Evolutionary conservation across 2,113 vertebrate species (phyloP).

Genomic region (Suricata suricatta): DNA sequence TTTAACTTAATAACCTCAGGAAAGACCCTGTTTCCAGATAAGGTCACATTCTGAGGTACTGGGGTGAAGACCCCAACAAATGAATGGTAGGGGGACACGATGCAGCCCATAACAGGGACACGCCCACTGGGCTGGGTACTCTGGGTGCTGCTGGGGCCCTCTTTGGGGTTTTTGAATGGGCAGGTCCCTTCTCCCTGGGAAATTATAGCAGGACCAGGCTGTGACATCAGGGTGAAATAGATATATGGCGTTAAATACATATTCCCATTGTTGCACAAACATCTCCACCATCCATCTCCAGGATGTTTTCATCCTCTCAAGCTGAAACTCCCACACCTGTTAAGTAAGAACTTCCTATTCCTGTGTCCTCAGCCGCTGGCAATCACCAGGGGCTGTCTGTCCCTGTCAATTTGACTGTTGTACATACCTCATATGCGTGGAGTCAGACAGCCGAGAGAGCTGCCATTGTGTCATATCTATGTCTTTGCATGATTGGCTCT

Average conservation of each 20-base stretch:
- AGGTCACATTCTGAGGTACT: background rate
- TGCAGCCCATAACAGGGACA: background rate
- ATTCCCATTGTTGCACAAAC: background rate
- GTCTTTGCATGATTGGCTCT: background rate
- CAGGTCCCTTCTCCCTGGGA: background rate
- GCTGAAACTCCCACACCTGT: background rate
- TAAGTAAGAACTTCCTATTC: background rate
- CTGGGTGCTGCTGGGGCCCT: background rate
- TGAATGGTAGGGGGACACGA: background rate
- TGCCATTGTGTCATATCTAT: background rate
- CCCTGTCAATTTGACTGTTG: background rate
- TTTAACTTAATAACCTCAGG: background rate
- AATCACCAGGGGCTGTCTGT: background rate
- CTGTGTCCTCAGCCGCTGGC: background rate
- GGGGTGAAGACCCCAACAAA: background rate
- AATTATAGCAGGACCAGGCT: background rate
- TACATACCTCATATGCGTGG: too few species aligned
- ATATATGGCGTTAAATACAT: background rate
- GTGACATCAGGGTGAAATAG: background rate
- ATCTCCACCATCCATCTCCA: background rate
- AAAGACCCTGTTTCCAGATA: background rate
- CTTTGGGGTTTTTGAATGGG: background rate
- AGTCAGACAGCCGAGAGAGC: background rate
- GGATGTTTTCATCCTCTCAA: background rate
- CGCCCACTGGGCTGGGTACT: background rate